Evolutionary conservation across 2,113 vertebrate genomes (phyloP).

Genomic region (Pituophis catenifer): DNA sequence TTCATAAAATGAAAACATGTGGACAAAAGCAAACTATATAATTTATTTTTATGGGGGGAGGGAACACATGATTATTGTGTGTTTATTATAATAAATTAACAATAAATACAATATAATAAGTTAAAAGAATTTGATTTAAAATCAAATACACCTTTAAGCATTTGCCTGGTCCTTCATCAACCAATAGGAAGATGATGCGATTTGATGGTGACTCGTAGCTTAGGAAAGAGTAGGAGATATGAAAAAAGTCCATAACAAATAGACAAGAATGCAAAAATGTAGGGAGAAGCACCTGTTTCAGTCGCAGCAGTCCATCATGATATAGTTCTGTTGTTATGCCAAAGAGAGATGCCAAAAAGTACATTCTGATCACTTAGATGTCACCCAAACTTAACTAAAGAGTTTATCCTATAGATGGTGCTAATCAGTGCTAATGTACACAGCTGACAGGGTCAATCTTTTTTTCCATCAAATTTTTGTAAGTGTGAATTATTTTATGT

Average conservation of each 20-base stretch:
- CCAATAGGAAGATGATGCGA: not conserved
- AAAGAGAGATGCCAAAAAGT: not conserved
- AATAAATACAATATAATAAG: not conserved
- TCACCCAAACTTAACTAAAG: not conserved
- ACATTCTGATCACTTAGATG: not conserved
- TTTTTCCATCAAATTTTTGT: not conserved
- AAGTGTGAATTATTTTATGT: not conserved
- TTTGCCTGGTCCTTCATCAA: not conserved
- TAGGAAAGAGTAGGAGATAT: not conserved
- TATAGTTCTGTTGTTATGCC: not conserved
- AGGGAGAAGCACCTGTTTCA: not conserved
- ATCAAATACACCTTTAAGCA: not conserved
- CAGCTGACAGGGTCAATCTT: not conserved
- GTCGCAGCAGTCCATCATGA: not conserved
- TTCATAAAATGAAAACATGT: not conserved
- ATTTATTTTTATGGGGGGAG: not conserved
- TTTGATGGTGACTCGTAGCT: not conserved
- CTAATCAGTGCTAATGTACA: not conserved
- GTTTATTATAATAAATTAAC: not conserved
- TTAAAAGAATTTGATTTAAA: not conserved
- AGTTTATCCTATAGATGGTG: not conserved
- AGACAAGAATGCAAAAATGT: not conserved
- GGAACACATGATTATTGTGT: not conserved
- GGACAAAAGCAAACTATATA: not conserved
- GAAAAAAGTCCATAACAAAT: not conserved